These are phyloP conservation scores for Melanotaenia maccullochi DNA, from an alignment of 2,797 vertebrate species.

Conservation along the genomic window DNA sequence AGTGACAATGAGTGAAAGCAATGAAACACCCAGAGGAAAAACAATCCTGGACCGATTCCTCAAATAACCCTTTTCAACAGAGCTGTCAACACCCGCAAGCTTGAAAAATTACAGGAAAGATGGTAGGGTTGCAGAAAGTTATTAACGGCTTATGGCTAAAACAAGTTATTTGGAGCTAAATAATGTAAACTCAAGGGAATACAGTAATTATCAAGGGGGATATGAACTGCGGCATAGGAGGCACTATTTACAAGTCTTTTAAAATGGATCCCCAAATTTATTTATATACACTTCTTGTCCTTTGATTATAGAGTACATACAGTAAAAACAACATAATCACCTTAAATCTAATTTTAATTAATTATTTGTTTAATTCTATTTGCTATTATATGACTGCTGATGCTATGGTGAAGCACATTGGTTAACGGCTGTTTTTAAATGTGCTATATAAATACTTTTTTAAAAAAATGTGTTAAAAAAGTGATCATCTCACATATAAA, in stretches of 20 bases:
- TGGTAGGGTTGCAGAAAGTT: constrained; percentile 35
- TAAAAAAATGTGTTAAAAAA: too few relatives aligned
- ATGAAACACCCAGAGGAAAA: constrained; percentile 60
- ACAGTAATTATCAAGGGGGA: constrained; percentile 11
- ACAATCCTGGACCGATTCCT: constrained; percentile 62
- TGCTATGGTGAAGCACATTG: too few relatives aligned
- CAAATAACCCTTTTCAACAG: constrained; percentile 61
- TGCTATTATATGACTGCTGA: too few relatives aligned
- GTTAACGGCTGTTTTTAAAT: too few relatives aligned
- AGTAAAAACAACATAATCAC: not conserved
- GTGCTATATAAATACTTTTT: too few relatives aligned
- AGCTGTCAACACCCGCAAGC: constrained; percentile 59
- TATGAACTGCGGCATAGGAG: not conserved
- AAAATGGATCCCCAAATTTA: constrained; percentile 4
- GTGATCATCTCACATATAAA: not conserved
- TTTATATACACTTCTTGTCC: not conserved
- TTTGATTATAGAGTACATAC: constrained; percentile 1
- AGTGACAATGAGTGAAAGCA: constrained; percentile 57
- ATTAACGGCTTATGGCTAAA: constrained; percentile 34
- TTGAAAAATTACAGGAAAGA: constrained; percentile 51
- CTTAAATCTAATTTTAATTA: not conserved
- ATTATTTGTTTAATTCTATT: not conserved
- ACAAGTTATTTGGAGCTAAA: constrained; percentile 30
- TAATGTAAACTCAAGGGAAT: constrained; percentile 22
- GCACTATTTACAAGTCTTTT: constrained; percentile 4